These are phyloP conservation scores for Sesamia inferens DNA, from an alignment of 2,888 invertebrate genomes.

Conservation along the genomic window DNA sequence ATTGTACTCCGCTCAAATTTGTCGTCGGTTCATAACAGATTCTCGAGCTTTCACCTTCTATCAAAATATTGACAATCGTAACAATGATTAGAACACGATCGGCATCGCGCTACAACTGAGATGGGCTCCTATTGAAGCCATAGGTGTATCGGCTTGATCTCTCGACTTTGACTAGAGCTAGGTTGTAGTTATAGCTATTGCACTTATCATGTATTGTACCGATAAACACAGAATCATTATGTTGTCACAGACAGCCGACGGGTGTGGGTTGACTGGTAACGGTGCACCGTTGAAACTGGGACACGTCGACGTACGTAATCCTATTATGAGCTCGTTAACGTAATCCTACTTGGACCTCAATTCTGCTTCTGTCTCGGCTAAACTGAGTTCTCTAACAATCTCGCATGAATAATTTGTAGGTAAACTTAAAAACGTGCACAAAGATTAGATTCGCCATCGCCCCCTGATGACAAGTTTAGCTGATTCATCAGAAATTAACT, in stretches of 20 bases:
- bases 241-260: constrained; percentile 82
- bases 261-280: constrained; percentile 82
- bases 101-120: constrained; percentile 68
- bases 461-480: constrained; percentile 43
- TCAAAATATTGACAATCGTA: constrained; percentile 70
- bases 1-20: constrained; percentile 74
- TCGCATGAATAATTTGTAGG: constrained; percentile 31
- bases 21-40: constrained; percentile 73
- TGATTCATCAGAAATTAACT: constrained; percentile 68
- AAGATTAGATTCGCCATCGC: constrained; percentile 37
- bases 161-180: constrained; percentile 73
- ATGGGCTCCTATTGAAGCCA: constrained; percentile 66
- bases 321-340: constrained; percentile 88
- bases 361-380: constrained; percentile 72
- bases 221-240: constrained; percentile 86
- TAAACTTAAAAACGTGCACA: constrained; percentile 27
- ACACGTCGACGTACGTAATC: constrained; percentile 85
- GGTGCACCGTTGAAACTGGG: constrained; percentile 82
- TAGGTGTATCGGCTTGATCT: constrained; percentile 57
- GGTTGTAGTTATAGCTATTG: constrained; percentile 55
- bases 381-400: constrained; percentile 62
- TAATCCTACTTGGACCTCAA: constrained; percentile 81
- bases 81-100: constrained; percentile 67
- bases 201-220: constrained; percentile 72
- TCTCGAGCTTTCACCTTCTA: constrained; percentile 80